Evolutionary conservation across 2,113 vertebrate species (phyloP).

Genomic region (Perognathus longimembris): DNA sequence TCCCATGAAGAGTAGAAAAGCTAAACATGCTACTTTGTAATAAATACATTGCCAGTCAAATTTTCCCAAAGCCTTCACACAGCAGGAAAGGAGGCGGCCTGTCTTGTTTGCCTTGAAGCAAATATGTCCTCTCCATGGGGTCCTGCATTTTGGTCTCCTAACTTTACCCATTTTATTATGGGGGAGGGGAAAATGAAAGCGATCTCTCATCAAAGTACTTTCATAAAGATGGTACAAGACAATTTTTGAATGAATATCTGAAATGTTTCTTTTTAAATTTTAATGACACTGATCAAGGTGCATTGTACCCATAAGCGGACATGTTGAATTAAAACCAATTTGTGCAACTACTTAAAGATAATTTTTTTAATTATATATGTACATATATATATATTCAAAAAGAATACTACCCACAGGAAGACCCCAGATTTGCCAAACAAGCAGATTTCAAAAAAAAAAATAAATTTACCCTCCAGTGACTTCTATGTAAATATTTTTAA

Average conservation of each 20-base stretch:
- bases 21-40: background rate
- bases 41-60: background rate
- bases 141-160: background rate
- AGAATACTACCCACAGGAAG: background rate
- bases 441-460: background rate
- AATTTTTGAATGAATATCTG: background rate
- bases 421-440: background rate
- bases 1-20: background rate
- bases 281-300: background rate
- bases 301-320: too few species aligned
- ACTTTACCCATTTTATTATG: background rate
- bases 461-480: background rate
- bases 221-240: background rate
- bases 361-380: too few species aligned
- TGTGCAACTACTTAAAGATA: too few species aligned
- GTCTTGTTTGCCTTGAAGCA: background rate
- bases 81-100: background rate
- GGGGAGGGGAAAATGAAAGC: background rate
- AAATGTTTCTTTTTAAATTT: slow-evolving; percentile 7
- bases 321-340: too few species aligned
- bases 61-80: background rate
- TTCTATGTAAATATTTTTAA: background rate
- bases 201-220: background rate
- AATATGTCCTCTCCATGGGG: background rate
- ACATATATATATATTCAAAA: background rate